A percentile compares a stretch with the other conserved stretches of the same genome.
These are phyloP conservation scores for Fistularia commersonii DNA, from an alignment of 2,797 vertebrate genomes.

Conservation along the genomic window DNA sequence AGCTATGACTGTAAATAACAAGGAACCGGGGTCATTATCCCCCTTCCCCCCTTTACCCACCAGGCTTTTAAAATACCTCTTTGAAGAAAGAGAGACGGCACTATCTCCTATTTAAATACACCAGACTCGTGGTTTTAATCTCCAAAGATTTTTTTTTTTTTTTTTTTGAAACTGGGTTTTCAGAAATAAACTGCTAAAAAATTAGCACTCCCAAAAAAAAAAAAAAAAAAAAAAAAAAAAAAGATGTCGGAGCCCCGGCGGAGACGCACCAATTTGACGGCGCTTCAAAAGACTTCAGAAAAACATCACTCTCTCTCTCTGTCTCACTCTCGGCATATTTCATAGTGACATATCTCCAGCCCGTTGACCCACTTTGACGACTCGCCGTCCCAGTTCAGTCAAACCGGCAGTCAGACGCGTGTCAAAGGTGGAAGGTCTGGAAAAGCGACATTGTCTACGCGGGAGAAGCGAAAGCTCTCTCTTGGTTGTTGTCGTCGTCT, in stretches of 20 bases:
- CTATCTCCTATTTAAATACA: constrained; percentile 13
- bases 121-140: constrained; percentile 14
- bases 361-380: constrained; percentile 41
- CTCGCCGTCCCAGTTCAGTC: constrained; percentile 17
- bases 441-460: constrained; percentile 31
- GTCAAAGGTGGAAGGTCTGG: constrained; percentile 40
- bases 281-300: constrained; percentile 39
- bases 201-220: constrained; percentile 54
- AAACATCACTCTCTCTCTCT: constrained; percentile 20
- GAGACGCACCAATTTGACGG: constrained; percentile 39
- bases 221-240: constrained; percentile 36
- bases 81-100: constrained; percentile 6
- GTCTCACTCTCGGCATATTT: neutral
- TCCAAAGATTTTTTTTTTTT: constrained; percentile 13
- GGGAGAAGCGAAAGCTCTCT: constrained; percentile 20
- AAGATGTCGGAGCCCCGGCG: constrained; percentile 40
- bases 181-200: neutral
- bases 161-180: too few relatives aligned
- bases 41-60: too few relatives aligned
- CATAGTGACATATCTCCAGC: neutral
- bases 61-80: constrained; percentile 6
- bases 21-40: constrained; percentile 5
- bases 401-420: constrained; percentile 30
- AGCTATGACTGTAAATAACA: too few relatives aligned
- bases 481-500: constrained; percentile 26